Evolutionary conservation across 2,888 invertebrate genomes (phyloP).

Genomic region (Lucinisca nassula): DNA sequence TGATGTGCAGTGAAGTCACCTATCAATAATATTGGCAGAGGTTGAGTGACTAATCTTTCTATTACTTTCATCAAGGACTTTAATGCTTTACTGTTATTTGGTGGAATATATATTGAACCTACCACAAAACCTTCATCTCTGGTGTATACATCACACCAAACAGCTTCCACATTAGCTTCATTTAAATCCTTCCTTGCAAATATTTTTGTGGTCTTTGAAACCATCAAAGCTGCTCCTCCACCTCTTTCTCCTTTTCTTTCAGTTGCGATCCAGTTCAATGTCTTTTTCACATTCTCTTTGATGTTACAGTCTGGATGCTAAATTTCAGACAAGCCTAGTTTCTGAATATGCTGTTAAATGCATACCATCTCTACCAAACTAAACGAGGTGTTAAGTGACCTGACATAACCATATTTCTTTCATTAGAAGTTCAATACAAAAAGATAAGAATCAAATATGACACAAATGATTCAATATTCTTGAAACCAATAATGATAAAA

Average conservation of each 20-base stretch:
- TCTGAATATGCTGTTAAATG: slow-evolving; percentile 1
- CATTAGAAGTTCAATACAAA: too few relatives aligned
- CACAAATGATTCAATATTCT: too few relatives aligned
- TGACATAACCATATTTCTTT: slow-evolving; percentile 16
- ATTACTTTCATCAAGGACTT: background rate
- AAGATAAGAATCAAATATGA: too few relatives aligned
- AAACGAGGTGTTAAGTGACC: slow-evolving; percentile 36
- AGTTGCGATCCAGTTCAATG: slow-evolving; percentile 22
- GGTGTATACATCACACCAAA: slow-evolving; percentile 23
- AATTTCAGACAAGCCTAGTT: slow-evolving; percentile 18
- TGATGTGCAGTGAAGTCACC: slow-evolving; percentile 37
- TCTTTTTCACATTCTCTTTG: slow-evolving; percentile 4
- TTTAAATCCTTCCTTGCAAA: slow-evolving; percentile 32
- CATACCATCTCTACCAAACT: background rate
- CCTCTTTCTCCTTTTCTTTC: slow-evolving; percentile 13
- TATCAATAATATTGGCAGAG: slow-evolving; percentile 5
- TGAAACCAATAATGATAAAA: too few relatives aligned
- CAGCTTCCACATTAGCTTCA: slow-evolving; percentile 9
- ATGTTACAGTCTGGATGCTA: slow-evolving; percentile 25
- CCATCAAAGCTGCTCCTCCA: slow-evolving; percentile 13
- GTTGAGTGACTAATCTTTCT: background rate
- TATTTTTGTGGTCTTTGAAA: slow-evolving; percentile 1
- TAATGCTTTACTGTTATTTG: slow-evolving; percentile 5
- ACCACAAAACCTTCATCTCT: background rate
- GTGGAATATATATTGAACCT: slow-evolving; percentile 24